Base-by-base conservation (phyloP, 2,888 invertebrate genomes). In the Drosophila mulleri region DNA sequence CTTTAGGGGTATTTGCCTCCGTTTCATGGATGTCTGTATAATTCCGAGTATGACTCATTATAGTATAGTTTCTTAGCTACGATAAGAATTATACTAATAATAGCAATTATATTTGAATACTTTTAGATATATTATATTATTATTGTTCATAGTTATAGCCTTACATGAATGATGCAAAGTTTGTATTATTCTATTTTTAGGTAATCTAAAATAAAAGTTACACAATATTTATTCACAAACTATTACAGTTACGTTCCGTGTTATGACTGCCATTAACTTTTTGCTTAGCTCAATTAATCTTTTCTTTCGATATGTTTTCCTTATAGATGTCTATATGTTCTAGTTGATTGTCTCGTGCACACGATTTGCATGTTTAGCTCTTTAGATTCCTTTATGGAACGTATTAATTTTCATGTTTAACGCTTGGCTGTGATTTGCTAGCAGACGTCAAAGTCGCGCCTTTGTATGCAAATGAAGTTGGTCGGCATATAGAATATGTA, bases 331-430 rank as follows among this genome's bases (percentile, higher is more conserved):
- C 26, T 48, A 29, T 48, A 39, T 12, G 16, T 52, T 80, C 14
- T 69, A 56, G 56, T 48, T 61, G 45, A 37, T 72, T 66, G 60
- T 32, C 14, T 67, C 47, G 63, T 67, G 67, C 54, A 69, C 80
- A 74, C 78, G 80, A 88, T 83, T 77, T 83, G 85, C 82, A 83
- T 83, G 85, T 74, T 82, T 70, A 82, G 69, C 72, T 74, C 58
- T 67, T 70, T 44, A 58, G 72, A 58, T 66, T 54, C 47, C 65
- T 65, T 62, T 48, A 47, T 68, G 53, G 74, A 64, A 74, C 70
- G 70, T 77, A 87, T 80, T 82, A 67, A 64, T 65, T 73, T 77
- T 67, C 72, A 82, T 83, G 73, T 67, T 84, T 65, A 85, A 50
- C 73, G 66, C 73, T 83, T 69, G 59, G 35, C 57, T 73, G 48